Conservation (phyloP, 2,113 vertebrate genomes). For the Xenus cinereus region DNA sequence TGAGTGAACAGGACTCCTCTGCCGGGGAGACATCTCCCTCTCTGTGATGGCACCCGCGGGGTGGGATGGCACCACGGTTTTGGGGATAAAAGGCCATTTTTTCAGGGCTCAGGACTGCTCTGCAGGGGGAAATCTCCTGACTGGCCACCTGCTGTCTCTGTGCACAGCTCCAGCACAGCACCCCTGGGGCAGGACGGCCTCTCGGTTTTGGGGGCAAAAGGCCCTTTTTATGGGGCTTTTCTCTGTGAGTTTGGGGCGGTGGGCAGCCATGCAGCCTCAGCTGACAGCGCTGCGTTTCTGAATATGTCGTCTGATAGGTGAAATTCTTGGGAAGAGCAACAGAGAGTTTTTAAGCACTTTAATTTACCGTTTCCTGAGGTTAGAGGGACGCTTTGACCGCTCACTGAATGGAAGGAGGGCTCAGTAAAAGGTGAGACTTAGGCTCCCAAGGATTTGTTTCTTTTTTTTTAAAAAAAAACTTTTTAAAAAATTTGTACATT, state of each 20-base stretch:
- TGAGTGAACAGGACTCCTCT: neutral
- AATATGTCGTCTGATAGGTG: rapidly evolving
- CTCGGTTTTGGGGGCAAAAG: rapidly evolving
- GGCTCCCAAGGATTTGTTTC: neutral
- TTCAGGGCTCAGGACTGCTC: neutral
- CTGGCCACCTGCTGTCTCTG: too few species aligned
- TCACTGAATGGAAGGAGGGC: neutral
- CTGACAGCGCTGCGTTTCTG: neutral
- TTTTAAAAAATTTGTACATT: neutral
- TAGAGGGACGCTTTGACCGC: rapidly evolving
- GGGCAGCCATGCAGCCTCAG: neutral
- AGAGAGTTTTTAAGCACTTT: neutral
- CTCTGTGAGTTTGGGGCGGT: rapidly evolving
- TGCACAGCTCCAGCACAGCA: rapidly evolving
- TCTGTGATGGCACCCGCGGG: too few species aligned
- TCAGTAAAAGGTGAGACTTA: neutral
- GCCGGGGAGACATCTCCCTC: neutral
- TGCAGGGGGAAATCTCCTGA: neutral
- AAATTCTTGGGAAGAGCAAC: neutral
- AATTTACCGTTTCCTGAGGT: neutral
- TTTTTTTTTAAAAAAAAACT: too few species aligned
- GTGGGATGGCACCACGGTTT: too few species aligned
- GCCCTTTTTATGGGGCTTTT: neutral
- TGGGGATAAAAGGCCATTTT: too few species aligned
- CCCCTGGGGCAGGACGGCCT: rapidly evolving